Base-by-base conservation (phyloP, 2,888 invertebrate genomes). In the Tenthredo distinguenda region DNA sequence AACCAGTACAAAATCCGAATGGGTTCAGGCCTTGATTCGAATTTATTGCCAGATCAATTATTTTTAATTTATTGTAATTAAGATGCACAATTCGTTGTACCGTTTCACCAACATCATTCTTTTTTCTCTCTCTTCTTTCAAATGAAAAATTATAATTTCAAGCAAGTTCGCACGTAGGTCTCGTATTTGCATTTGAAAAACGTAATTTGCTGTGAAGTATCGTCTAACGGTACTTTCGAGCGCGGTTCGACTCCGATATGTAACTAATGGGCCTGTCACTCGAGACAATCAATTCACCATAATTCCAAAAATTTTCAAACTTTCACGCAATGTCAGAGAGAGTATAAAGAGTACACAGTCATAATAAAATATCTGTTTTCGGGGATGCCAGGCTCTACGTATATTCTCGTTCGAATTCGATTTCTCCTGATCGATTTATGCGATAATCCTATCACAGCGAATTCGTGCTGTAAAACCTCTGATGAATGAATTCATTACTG, bases 141-240 rank as follows among this genome's bases (percentile, higher is more conserved):
- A 18, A 18, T 10, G 4, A 3, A 76, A 76, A 76, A 76, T 76
- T 43, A 76, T 50, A 21, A 26, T 76, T 50, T 21, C 47, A 43
- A 40, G 10, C 21, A 50, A 21, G 26, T n/a, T 76, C 15, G n/a
- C 76, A 10, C 76, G 21, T 21, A n/a, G 21, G 5, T 50, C 50
- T 76, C 34, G 34, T 31, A 77, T 50, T 77, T 77, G 77, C 77
- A 77, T 77, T 77, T 31, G 2, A 55, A 50, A 34, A 55, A 55
- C n/a, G 34, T 77, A 18, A 34, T 77, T 77, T 77, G 15, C 34
- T 34, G 6, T 21, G 18, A 74, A 47, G n/a, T 77, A 50, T 37
- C 50, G 77, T 12, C 15, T 77, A 77, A 55, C 77, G 50, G 77
- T 12, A 77, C 26, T 74, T n/a, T 4, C 40, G 43, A 43, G 10